phyloP scores from a whole-genome alignment of 1,140 invertebrate genomes.

The Conopomorpha cramerella region DNA sequence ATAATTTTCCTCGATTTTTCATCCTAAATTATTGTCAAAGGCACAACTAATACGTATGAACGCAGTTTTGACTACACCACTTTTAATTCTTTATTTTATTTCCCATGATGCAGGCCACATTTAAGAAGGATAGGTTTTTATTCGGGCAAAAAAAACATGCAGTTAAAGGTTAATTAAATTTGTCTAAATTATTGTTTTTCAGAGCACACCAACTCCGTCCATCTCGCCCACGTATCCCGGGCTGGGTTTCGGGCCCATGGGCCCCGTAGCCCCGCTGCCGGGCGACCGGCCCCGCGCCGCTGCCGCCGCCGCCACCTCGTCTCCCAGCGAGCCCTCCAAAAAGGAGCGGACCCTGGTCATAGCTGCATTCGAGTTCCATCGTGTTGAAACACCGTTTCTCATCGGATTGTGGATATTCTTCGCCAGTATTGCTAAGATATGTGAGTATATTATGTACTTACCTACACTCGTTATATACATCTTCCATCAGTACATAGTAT shows the following conservation, averaged over 20 bases:
- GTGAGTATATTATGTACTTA: slow-evolving; percentile 63
- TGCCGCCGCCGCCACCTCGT: slow-evolving; percentile 27
- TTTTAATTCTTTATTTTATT: no score
- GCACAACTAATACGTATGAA: no score
- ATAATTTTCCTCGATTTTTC: no score
- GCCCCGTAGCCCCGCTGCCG: slow-evolving; percentile 34
- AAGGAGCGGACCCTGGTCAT: slow-evolving; percentile 64
- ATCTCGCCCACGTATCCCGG: slow-evolving; percentile 41
- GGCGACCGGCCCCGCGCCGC: slow-evolving; percentile 33
- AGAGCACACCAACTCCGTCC: slow-evolving; percentile 53
- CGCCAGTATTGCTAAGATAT: slow-evolving; percentile 92
- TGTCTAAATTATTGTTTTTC: no score
- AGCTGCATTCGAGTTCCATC: slow-evolving; percentile 80
- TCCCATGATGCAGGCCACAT: no score
- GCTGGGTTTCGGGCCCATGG: slow-evolving; percentile 48
- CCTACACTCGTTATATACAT: background rate
- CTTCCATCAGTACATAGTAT: background rate
- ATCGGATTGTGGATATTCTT: slow-evolving; percentile 95
- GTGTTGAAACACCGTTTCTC: slow-evolving; percentile 90
- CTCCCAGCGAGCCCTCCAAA: slow-evolving; percentile 24
- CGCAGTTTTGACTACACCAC: no score
- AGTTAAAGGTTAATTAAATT: no score
- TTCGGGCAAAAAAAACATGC: no score
- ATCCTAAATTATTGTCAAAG: no score
- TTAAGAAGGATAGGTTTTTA: no score